These are phyloP conservation scores for Bettongia penicillata DNA, from an alignment of 2,113 vertebrate genomes.

Conservation along the genomic window DNA sequence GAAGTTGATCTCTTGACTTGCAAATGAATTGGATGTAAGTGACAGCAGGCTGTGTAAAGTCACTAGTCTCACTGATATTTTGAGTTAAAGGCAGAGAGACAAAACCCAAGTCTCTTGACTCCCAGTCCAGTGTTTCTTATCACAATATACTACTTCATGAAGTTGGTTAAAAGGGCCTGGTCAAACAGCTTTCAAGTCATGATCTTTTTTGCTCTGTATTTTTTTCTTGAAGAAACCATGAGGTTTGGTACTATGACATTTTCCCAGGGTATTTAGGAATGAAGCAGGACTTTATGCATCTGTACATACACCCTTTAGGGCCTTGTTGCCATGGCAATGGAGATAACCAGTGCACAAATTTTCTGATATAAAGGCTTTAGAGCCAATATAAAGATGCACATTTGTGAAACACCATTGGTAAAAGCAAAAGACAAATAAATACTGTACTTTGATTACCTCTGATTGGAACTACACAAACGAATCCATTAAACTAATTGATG, in stretches of 20 bases:
- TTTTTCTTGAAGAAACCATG: neutral
- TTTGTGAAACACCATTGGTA: conserved; percentile 2
- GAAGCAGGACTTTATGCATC: neutral
- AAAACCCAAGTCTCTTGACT: neutral
- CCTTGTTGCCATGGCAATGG: neutral
- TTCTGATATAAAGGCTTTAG: neutral
- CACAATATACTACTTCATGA: neutral
- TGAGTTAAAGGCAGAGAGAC: neutral
- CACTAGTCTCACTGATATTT: neutral
- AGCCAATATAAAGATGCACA: neutral
- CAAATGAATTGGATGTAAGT: neutral
- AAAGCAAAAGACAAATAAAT: conserved; percentile 37
- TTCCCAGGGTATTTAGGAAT: neutral
- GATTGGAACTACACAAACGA: neutral
- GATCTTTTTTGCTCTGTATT: neutral
- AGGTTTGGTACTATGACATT: neutral
- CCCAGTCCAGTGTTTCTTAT: neutral
- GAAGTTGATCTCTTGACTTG: neutral
- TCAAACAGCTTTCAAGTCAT: neutral
- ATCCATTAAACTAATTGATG: conserved; percentile 18
- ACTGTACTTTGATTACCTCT: neutral
- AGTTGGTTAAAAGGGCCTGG: neutral
- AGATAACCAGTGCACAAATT: neutral
- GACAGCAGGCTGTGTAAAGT: neutral
- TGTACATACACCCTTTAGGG: neutral